Base-by-base conservation (phyloP, 2,113 vertebrate species). In the Caranx ignobilis region DNA sequence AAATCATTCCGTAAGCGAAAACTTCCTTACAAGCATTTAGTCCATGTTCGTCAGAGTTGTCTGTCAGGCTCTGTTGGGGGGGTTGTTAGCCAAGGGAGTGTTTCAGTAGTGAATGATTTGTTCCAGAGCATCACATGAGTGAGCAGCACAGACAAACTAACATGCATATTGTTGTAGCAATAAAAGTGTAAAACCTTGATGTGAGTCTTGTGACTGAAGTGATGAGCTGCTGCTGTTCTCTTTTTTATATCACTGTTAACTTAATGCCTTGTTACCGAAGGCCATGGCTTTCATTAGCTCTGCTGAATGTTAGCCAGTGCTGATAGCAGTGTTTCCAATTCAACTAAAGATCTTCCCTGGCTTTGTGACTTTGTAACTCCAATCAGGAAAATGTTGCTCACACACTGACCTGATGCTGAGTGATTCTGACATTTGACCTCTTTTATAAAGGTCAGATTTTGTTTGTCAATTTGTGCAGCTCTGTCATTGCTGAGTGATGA, bases 161-260 rank as follows among this genome's bases (percentile, higher is more conserved):
- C 59, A 71, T 71, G 39, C 19, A 15, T 32, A 15, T 71, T 64
- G 69, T 31, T 55, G 54, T 73, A 72, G 61, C 45, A 75, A 45
- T 15, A 62, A 57, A 69, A 55, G 76, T 69, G 65, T 41, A 32
- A 81, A 71, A 61, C 21, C 13, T 48, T 69, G 35, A 63, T 21
- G 11, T 32, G 15, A 47, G 26, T 47, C 62, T 47, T 45, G 21
- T 47, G 41, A 65, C 21, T 19, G 21, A 34, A 57, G 15, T 26
- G 45, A 39, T 31, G 19, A 37, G 6, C 47, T 8, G 74, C 52
- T 66, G 48, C 48, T 5, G 48, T 21, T 31, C 19, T 16, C 21
- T 3, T 1, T 9, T n/a, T 47, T 10, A 15, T 15, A 45, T 64
- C 10, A 26, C 43, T 39, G 11, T 39, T 26, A 6, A 9, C 26